Evolutionary conservation across 2,797 vertebrate genomes (phyloP).

Genomic region (Sebastes iracundus): DNA sequence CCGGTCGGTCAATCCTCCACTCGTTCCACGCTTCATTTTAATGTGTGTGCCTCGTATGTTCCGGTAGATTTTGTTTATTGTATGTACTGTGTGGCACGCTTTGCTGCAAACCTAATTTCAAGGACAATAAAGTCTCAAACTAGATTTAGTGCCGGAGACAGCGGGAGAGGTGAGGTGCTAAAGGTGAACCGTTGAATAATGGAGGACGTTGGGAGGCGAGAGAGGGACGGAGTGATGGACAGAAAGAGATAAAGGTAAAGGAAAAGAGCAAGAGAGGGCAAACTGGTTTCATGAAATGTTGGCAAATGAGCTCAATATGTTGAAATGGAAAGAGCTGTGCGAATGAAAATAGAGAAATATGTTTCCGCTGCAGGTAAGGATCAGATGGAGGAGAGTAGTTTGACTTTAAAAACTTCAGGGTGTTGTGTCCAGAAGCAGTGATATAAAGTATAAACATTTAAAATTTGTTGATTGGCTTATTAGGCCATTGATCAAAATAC

Average conservation of each 20-base stretch:
- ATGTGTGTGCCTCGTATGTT: conserved; percentile 40
- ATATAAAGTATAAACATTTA: too few species aligned
- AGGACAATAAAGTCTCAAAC: conserved; percentile 67
- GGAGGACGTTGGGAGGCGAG: conserved; percentile 17
- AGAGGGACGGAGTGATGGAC: conserved; percentile 35
- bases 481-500: not conserved
- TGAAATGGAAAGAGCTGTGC: not conserved
- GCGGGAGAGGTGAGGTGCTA: conserved; percentile 49
- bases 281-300: not conserved
- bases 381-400: not conserved
- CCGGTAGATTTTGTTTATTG: conserved; percentile 49
- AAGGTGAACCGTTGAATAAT: conserved; percentile 70
- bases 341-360: not conserved
- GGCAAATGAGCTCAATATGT: conserved; percentile 4
- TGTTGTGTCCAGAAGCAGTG: not conserved
- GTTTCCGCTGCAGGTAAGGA: not conserved
- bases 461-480: not conserved
- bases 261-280: not conserved
- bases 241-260: conserved; percentile 12
- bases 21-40: not conserved
- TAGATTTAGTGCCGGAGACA: conserved; percentile 52
- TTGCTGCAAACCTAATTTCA: conserved; percentile 65
- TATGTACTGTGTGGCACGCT: conserved; percentile 4
- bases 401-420: not conserved
- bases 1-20: not conserved